Evolutionary conservation across 2,888 invertebrate species (phyloP), one percentile per base, ranked within the genome.

Genomic region (Drosophila paramelanica): DNA sequence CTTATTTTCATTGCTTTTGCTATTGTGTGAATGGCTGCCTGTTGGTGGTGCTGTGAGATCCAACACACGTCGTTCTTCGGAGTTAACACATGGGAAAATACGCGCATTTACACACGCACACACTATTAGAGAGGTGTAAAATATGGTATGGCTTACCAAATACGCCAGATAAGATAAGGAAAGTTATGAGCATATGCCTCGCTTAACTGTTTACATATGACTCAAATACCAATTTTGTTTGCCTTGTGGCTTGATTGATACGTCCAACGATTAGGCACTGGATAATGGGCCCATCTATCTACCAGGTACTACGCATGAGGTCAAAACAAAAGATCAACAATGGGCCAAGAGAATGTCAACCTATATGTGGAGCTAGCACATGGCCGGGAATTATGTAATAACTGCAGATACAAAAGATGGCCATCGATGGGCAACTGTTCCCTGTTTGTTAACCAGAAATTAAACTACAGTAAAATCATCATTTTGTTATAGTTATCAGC

Each of bases 241-340:
- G 71, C 65, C 59, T 67, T 67, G 50, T 74, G 61, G 66, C 42
- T 67, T 77, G 79, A 79, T 79, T 65, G 79, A 81, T 81, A 70
- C 59, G 52, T 36, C 52, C 33, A 49, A 23, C 59, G 70, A 53
- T 57, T 73, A 52, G 41, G 20, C 25, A 60, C 47, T 47, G 51
- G 41, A 60, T 67, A 74, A 50, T 60, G 8, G 4, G 46, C 42
- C 31, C 33, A 17, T 39, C 31, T 42, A 62, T 42, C 42, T 61
- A 58, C 33, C 31, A 13, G n/a, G 20, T 11, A 25, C 59, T 59
- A 11, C 11, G 13, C 17, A 36, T n/a, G 42, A 36, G 11, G 7
- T n/a, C 11, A 20, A 14, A 14, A 27, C 3, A 53, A 43, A 6
- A 43, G 10, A 20, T 20, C 5, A 11, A 20, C 41, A 41, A 45